These are phyloP conservation scores for Chrysotoxum bicinctum DNA, from an alignment of 2,888 invertebrate species.

Conservation along the genomic window DNA sequence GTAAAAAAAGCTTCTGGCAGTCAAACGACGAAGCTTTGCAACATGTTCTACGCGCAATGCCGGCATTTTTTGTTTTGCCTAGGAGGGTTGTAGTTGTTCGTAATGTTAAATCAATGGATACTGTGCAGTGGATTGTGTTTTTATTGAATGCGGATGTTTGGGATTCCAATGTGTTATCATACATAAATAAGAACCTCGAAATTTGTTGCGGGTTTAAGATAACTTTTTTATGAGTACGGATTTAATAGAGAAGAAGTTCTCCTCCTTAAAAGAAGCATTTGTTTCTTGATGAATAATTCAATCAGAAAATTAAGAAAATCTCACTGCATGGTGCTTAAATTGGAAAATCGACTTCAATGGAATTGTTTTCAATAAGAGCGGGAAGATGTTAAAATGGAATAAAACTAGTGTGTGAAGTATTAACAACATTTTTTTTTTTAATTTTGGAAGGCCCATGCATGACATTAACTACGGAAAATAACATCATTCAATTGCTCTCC, in stretches of 20 bases:
- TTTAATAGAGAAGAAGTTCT: neutral
- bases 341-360: no score
- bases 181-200: conserved; percentile 16
- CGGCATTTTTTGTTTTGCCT: neutral
- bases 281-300: neutral
- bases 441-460: no score
- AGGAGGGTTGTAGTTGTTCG: neutral
- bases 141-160: conserved; percentile 53
- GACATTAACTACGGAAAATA: no score
- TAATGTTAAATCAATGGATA: conserved; percentile 22
- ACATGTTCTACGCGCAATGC: conserved; percentile 39
- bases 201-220: conserved; percentile 14
- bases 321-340: no score
- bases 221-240: conserved; percentile 13
- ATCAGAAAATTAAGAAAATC: no score
- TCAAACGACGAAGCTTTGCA: conserved; percentile 32
- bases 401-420: no score
- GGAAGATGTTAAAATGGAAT: no score
- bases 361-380: no score
- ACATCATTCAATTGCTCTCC: no score
- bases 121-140: conserved; percentile 21
- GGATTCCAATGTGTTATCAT: conserved; percentile 23
- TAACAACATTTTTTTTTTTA: no score
- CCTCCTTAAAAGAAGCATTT: neutral
- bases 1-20: conserved; percentile 47